A percentile compares a stretch with the other conserved stretches of the same genome.
phyloP scores from a whole-genome alignment of 2,797 vertebrate species.

The Natrix natrix region DNA sequence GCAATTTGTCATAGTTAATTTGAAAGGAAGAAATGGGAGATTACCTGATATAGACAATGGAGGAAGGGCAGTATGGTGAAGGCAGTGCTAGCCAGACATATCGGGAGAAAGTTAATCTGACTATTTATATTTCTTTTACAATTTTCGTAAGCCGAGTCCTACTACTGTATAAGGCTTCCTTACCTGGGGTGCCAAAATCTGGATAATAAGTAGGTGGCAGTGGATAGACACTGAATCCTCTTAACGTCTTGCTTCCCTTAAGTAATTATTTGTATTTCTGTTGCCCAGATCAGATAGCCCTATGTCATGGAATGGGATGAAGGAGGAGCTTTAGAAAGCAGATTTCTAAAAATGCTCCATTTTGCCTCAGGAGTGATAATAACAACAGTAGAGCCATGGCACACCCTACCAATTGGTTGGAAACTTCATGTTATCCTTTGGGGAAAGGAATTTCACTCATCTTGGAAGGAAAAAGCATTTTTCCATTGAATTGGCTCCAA shows the following conservation, averaged over 20 bases:
- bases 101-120: not conserved
- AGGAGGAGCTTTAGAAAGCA: not conserved
- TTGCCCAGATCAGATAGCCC: not conserved
- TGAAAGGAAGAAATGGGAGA: constrained; percentile 15
- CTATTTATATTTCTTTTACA: not conserved
- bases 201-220: not conserved
- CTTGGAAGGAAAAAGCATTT: not conserved
- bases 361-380: not conserved
- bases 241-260: not conserved
- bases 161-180: not conserved
- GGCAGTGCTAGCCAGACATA: not conserved
- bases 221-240: not conserved
- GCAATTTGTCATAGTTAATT: constrained; percentile 19
- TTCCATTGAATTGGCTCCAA: not conserved
- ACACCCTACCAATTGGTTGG: not conserved
- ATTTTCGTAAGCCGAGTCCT: not conserved
- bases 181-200: not conserved
- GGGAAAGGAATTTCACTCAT: not conserved
- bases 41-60: not conserved
- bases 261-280: not conserved
- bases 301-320: not conserved
- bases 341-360: not conserved
- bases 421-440: not conserved
- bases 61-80: not conserved
- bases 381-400: not conserved